phyloP scores from a whole-genome alignment of 1,140 invertebrate species.

The Orchesella cincta region DNA sequence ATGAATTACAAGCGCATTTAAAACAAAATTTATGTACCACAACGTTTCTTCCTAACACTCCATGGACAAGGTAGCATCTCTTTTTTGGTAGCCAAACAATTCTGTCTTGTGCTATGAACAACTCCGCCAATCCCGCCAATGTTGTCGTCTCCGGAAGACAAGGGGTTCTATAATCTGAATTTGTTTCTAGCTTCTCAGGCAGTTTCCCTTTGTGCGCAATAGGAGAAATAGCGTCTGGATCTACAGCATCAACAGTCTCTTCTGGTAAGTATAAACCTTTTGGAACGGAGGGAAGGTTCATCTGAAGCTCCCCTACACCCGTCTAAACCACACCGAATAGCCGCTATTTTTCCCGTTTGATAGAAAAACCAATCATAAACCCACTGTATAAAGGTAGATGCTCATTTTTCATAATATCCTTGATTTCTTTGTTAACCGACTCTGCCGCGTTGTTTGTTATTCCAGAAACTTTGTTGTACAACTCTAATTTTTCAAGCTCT shows the following conservation, averaged over 20 bases:
- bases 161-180: neutral
- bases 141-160: neutral
- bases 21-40: neutral
- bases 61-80: neutral
- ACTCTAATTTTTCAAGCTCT: neutral
- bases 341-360: neutral
- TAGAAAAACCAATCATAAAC: neutral
- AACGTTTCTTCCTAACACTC: neutral
- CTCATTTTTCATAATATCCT: neutral
- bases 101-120: neutral
- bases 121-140: neutral
- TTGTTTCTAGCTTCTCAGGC: neutral
- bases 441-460: neutral
- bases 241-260: neutral
- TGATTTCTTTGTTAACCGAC: neutral
- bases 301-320: neutral
- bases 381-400: neutral
- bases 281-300: neutral
- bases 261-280: too few species aligned
- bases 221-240: neutral
- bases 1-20: neutral
- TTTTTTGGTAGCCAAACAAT: neutral
- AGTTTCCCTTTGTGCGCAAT: neutral
- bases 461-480: neutral
- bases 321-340: neutral